Percentiles rank a stretch among this genome's conserved stretches.
Conservation (phyloP, 1,140 invertebrate species). For the Heterodera schachtii region DNA sequence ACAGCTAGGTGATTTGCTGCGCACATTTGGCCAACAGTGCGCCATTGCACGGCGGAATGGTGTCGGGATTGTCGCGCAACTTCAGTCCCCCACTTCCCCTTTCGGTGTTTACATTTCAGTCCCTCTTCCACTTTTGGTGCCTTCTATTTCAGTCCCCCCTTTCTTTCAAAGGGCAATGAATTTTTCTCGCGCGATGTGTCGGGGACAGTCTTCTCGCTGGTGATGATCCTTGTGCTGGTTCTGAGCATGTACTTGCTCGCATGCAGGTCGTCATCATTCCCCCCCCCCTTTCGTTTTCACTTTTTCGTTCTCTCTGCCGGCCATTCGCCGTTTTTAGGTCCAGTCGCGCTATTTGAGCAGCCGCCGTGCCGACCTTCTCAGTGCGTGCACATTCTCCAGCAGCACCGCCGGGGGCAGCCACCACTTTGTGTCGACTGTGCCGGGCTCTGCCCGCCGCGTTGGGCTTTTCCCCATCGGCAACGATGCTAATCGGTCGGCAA, state of each 20-base stretch:
- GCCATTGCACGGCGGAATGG: constrained; percentile 30
- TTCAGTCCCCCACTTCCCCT: too few species aligned
- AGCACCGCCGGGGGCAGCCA: not conserved
- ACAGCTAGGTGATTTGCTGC: constrained; percentile 35
- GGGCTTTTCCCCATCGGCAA: constrained; percentile 43
- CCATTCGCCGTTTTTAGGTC: too few species aligned
- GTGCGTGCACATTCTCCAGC: constrained; percentile 51
- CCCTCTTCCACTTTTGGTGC: too few species aligned
- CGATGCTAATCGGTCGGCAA: not conserved
- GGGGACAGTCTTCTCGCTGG: constrained; percentile 62
- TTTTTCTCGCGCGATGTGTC: constrained; percentile 61
- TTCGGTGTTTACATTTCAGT: too few species aligned
- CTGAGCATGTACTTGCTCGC: constrained; percentile 61
- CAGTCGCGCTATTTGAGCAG: constrained; percentile 50
- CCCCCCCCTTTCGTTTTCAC: too few species aligned
- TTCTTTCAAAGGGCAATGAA: constrained; percentile 57
- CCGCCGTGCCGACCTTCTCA: constrained; percentile 47
- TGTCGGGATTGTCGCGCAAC: constrained; percentile 39
- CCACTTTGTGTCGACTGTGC: constrained; percentile 15
- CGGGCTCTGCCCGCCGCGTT: constrained; percentile 44
- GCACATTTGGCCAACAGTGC: constrained; percentile 30
- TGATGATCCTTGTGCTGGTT: constrained; percentile 63
- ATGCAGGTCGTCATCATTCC: constrained; percentile 61
- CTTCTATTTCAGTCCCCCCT: too few species aligned
- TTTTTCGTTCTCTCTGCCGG: too few species aligned